Conservation (phyloP, 2,113 vertebrate genomes). For the Scytalopus superciliaris region DNA sequence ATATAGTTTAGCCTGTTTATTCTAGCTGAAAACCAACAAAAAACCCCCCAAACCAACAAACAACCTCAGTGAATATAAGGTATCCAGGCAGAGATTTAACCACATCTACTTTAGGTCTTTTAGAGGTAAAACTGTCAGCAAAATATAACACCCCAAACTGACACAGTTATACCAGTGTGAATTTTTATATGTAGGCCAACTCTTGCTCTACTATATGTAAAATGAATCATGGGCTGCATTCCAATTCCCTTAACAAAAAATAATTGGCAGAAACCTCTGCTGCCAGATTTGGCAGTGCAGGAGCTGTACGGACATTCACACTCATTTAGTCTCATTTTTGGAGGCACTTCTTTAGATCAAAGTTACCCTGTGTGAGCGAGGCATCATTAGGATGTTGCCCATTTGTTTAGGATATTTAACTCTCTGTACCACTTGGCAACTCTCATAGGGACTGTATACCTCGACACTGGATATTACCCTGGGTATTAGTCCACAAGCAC, state of each 20-base stretch:
- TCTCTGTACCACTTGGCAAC: background rate
- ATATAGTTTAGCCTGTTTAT: background rate
- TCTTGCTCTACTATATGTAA: conserved; percentile 49
- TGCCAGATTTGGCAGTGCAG: conserved; percentile 24
- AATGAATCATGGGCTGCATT: conserved; percentile 26
- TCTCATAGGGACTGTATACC: background rate
- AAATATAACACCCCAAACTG: conserved; percentile 56
- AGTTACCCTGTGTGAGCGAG: background rate
- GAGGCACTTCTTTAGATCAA: background rate
- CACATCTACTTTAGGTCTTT: conserved; percentile 30
- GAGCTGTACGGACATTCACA: background rate
- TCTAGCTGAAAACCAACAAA: background rate
- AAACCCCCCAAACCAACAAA: background rate
- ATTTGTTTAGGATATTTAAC: background rate
- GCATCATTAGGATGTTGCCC: background rate
- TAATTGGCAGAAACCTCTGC: conserved; percentile 40
- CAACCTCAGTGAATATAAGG: background rate
- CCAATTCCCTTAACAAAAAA: conserved; percentile 53
- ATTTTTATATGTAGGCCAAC: conserved; percentile 61
- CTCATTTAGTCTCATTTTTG: background rate
- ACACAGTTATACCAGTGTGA: conserved; percentile 52
- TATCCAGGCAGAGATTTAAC: background rate
- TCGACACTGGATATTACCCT: background rate
- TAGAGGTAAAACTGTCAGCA: conserved; percentile 57
- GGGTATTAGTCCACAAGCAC: background rate